Evolutionary conservation across 2,797 vertebrate genomes (phyloP), one percentile per base, ranked within the genome.

Genomic region (Sternarchorhynchus goeldii): DNA sequence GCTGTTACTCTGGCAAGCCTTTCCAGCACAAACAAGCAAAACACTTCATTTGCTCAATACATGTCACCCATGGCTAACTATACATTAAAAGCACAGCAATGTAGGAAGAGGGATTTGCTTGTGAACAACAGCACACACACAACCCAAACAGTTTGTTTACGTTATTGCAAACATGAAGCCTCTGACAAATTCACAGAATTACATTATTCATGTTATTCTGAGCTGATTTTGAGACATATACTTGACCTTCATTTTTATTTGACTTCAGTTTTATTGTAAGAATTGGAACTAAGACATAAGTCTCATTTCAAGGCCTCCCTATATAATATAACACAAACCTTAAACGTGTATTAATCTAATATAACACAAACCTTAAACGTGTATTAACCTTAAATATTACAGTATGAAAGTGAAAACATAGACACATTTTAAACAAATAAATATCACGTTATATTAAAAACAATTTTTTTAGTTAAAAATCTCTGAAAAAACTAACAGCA

Each of bases 11-110:
- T 82, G 73, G 55, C 76, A 62, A 77, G 78, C 34, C 32, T 58
- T 73, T 71, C 76, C 4, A 16, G 50, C 78, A 80, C 78, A 86
- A 81, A 87, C 78, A 84, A 83, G 75, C 84, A 83, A 25, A 84
- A 87, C 73, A 77, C 71, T 84, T 83, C 50, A 80, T 83, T 81
- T 81, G 57, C 80, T 76, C 79, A 80, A 85, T 87, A 84, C 75
- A 75, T 82, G 77, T 82, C 85, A 85, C 81, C 77, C 77, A 78
- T 86, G 83, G 84, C 83, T 79, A 79, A 82, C 80, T 79, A 66
- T 60, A 81, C 76, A 85, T 80, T 76, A 85, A 59, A 32, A 70
- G 71, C 60, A 66, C 76, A 82, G 80, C 81, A 85, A 86, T 84
- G 82, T 45, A 79, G 71, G 70, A 82, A 73, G 81, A 78, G 74